Evolutionary conservation across 2,113 vertebrate genomes (phyloP), one percentile per base, ranked within the genome.

Genomic region (Rhineura floridana): DNA sequence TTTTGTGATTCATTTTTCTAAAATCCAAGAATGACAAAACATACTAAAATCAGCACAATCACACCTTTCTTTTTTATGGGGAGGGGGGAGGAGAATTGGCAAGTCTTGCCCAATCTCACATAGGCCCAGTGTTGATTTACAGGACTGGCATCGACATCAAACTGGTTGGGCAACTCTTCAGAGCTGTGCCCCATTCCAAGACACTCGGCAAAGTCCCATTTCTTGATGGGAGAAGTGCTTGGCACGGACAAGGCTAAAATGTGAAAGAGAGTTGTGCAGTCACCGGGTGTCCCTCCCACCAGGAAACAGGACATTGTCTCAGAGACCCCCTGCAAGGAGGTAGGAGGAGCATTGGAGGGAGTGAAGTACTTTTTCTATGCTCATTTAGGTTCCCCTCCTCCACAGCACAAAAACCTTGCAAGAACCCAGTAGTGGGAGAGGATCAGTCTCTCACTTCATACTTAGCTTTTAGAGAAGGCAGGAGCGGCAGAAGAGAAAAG

Each of bases 21-120:
- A n/a, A n/a, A 81, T 81, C 67, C 86, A 81, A 81, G 65, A 65
- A 81, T 87, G 52, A 55, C 21, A 70, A 33, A 10, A 50, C 23
- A 2, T 4, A 69, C 70, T 87, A 44, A 87, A 87, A 70, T 59
- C 36, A 81, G 28, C 48, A 81, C 86, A 87, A 59, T 87, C 81
- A n/a, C 17, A 55, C 25, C 36, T 87, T 86, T 86, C 46, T 84
- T 84, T 48, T 55, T 75, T 30, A 8, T 2, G 23, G 77, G 25
- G 8, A 6, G 15, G 33, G 11, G 6, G 17, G 8, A 33, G 33
- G 12, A 75, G 12, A 75, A 39, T 19, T 67, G 77, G 44, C 28
- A 50, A 21, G 39, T 44, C 48, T 87, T 80, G 63, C 39, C 48
- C 48, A 81, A 39, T 44, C 15, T 42, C 23, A 30, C 46, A 70